Percentiles rank a stretch among this genome's conserved stretches.
Conservation (phyloP, 2,113 vertebrate genomes). For the cattle (Bos taurus) region DNA sequence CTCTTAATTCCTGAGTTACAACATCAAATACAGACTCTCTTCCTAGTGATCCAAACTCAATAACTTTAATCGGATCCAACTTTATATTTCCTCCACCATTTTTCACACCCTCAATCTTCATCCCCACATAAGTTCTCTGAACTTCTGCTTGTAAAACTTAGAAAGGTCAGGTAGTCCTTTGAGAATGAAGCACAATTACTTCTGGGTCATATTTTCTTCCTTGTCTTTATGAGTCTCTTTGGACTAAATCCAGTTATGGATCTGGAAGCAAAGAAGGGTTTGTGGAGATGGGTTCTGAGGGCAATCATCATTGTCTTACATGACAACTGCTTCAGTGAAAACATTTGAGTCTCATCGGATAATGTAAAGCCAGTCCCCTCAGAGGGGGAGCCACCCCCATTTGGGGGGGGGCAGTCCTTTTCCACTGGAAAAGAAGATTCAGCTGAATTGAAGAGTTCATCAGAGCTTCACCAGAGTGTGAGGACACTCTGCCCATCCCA, state of each 20-base stretch:
- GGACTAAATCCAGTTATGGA: not conserved
- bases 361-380: not conserved
- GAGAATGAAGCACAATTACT: not conserved
- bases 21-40: not conserved
- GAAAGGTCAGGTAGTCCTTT: not conserved
- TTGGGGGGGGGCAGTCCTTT: fast-evolving
- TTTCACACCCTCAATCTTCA: not conserved
- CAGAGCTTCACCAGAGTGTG: not conserved
- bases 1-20: not conserved
- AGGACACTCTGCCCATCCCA: not conserved
- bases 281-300: not conserved
- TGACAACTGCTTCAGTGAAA: not conserved
- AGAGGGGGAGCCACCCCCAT: no score
- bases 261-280: not conserved
- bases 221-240: not conserved
- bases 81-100: not conserved
- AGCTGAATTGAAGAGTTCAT: not conserved
- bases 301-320: not conserved
- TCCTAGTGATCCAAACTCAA: not conserved
- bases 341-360: not conserved
- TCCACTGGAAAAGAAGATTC: not conserved
- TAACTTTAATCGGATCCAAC: not conserved
- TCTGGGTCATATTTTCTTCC: not conserved
- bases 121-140: not conserved
- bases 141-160: not conserved